A percentile compares a stretch with the other conserved stretches of the same genome.
Evolutionary conservation across 2,888 invertebrate genomes (phyloP).

Genomic region (Amiota communis): DNA sequence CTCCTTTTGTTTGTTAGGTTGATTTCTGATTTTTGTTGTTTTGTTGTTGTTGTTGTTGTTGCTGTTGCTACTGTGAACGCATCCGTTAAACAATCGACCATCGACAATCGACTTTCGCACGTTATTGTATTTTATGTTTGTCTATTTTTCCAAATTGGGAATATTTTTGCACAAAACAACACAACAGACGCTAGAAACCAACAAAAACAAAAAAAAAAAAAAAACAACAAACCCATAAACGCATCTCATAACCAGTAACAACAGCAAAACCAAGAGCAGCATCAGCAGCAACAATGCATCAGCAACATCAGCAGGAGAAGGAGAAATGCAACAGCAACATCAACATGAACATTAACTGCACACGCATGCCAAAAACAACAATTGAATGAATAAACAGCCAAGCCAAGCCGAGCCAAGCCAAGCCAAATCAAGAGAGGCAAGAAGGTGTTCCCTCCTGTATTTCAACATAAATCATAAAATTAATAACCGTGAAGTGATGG

Average conservation of each 20-base stretch:
- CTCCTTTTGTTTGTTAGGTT: slow-evolving; percentile 10
- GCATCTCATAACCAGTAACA: slow-evolving; percentile 47
- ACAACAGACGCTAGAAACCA: not conserved
- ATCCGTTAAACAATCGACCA: slow-evolving; percentile 27
- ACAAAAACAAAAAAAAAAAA: not conserved
- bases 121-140: slow-evolving; percentile 32
- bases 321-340: slow-evolving; percentile 44
- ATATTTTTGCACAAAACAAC: slow-evolving; percentile 30
- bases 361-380: slow-evolving; percentile 35
- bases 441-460: slow-evolving; percentile 55
- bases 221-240: slow-evolving; percentile 56
- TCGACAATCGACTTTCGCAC: slow-evolving; percentile 37
- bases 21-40: slow-evolving; percentile 43
- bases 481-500: slow-evolving; percentile 72
- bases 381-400: slow-evolving; percentile 31
- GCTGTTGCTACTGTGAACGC: slow-evolving; percentile 32
- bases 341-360: slow-evolving; percentile 37
- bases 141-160: slow-evolving; percentile 40
- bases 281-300: slow-evolving; percentile 41
- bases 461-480: slow-evolving; percentile 73
- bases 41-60: slow-evolving; percentile 49
- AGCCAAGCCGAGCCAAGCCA: slow-evolving; percentile 2
- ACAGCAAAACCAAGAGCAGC: not conserved
- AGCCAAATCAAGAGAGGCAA: not conserved
- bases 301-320: slow-evolving; percentile 34